These are phyloP conservation scores for Disparrhopalites patrizii DNA, from an alignment of 2,888 invertebrate genomes.

Conservation along the genomic window DNA sequence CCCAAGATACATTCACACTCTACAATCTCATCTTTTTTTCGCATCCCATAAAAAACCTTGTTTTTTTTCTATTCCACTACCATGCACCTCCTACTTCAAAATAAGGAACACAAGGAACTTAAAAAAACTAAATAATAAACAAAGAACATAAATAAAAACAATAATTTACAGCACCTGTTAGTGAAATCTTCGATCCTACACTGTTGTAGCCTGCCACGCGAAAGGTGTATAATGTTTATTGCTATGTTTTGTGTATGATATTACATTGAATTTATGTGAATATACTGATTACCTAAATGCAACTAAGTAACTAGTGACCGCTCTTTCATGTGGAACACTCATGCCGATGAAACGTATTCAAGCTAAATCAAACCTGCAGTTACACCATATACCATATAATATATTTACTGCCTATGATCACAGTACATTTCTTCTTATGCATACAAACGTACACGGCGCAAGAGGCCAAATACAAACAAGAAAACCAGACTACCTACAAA, in stretches of 20 bases:
- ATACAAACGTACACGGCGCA: not conserved
- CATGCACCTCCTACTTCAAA: not conserved
- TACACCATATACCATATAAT: too few relatives aligned
- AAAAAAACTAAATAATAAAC: not conserved
- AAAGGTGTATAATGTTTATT: not conserved
- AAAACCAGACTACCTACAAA: too few relatives aligned
- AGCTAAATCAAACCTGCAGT: too few relatives aligned
- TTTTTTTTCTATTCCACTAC: not conserved
- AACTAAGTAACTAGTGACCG: too few relatives aligned
- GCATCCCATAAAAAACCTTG: not conserved
- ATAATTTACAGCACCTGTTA: not conserved
- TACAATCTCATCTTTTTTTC: not conserved
- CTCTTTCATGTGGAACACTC: too few relatives aligned
- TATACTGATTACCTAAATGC: not conserved
- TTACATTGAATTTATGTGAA: too few relatives aligned
- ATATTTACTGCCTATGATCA: too few relatives aligned
- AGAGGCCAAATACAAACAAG: too few relatives aligned
- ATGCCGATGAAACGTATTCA: too few relatives aligned
- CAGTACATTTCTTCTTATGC: not conserved
- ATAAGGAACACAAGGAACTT: not conserved
- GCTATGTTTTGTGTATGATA: not conserved
- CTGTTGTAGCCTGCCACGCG: not conserved
- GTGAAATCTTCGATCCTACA: not conserved
- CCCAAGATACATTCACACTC: conserved; percentile 8
- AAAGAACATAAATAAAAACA: not conserved